Evolutionary conservation across 2,113 vertebrate species (phyloP), one percentile per base, ranked within the genome.

Genomic region (Nesogale talazaci): DNA sequence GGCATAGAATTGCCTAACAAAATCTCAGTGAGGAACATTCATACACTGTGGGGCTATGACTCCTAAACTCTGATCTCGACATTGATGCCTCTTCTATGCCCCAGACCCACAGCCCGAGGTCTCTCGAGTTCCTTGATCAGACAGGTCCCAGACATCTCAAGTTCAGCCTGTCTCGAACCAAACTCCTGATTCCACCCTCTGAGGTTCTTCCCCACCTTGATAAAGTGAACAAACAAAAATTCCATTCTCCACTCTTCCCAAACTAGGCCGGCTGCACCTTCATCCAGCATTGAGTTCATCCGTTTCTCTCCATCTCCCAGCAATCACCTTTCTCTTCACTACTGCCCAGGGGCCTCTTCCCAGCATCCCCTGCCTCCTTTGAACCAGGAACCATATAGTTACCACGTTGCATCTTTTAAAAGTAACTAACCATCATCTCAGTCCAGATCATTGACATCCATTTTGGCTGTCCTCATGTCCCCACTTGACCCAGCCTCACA

Each of bases 211-310:
- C 25, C 74, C 14, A 20, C 5, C 65, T 14, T 40, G 67, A 20
- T 38, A 20, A 75, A 72, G 84, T 34, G 5, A 5, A 34, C 19
- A 52, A 52, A 52, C 46, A 52, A 52, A 9, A 52, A 52, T 52
- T 52, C 14, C 56, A 56, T 6, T 6, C 19, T 12, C 22, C 0
- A 15, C 10, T 6, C 12, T 7, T 11, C 46, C 7, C 0, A 5
- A 63, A 61, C 46, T n/a, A 11, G 31, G 63, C 78, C 10, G 2
- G 17, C 8, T 22, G 3, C 2, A 6, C 34, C 14, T 38, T 72
- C 2, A 1, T 4, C 0, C 2, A 4, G 1, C 2, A 16, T 36
- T 7, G 25, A 61, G 29, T 6, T 23, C 0, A 0, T 10, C 52
- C 12, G 31, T 52, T 11, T 29, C 40, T 14, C 10, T 10, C 65